Base-by-base conservation (phyloP, 2,888 invertebrate species). In the Drosophila kambysellisi region DNA sequence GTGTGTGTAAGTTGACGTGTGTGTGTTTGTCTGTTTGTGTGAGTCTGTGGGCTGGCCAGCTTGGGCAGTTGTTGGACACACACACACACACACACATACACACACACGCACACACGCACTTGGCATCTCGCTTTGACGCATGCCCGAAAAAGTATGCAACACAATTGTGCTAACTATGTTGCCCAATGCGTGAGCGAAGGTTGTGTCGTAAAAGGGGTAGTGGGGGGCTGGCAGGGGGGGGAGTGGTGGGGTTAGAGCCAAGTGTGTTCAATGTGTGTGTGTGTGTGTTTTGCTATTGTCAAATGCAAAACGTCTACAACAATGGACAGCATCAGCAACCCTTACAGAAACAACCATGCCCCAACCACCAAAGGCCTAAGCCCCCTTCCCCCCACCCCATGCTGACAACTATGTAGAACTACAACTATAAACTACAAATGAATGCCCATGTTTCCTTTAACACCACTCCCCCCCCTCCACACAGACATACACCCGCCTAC, bases 111-210 rank as follows among this genome's bases (percentile, higher is more conserved):
- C 71, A 17, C 20, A 65, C 72, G 54, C 71, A 78, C 56, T 70
- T 68, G 76, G 76, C 83, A 79, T 69, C 78, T 72, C 76, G 81
- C 61, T 76, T 80, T 81, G 85, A 83, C 88, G 87, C 84, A 84
- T 82, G 84, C 84, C 83, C 87, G 60, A 79, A 74, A 78, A 88
- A 85, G 86, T 85, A 84, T 84, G 83, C 86, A 84, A 85, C 81
- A 88, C 83, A 84, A 88, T 88, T 84, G 88, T 88, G 88, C 88
- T 84, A 88, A 88, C 84, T 86, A 84, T 88, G 85, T 74, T 88
- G 88, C 67, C 67, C 66, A 41, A 39, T 37, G 39, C 67, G 20
- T 33, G 29, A n/a, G 39, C 56, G 20, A 4, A 9, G 57, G 20
- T 32, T 57, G 32, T 11, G 9, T 5, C 29, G 43, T 25, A 50